Base-by-base conservation (phyloP, 1,140 invertebrate species). In the Ectropis grisescens region DNA sequence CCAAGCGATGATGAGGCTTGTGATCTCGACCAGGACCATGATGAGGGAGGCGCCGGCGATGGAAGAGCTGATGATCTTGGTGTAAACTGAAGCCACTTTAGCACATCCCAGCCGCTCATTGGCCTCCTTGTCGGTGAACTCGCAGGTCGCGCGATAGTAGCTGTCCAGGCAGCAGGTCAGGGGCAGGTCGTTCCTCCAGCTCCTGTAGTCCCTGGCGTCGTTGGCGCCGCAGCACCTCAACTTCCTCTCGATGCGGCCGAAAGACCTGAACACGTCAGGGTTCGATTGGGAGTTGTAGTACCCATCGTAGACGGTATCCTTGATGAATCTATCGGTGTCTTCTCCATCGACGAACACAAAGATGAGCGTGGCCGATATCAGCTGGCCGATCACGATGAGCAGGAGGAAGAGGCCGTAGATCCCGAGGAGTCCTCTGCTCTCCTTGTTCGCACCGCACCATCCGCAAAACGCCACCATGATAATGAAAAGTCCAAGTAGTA, bases 71-170 rank as follows among this genome's bases (percentile, higher is more conserved):
- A 81, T 81, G 33, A 81, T 81, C 41, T 78, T 78, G 1, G 76
- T 72, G 41, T 81, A 81, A 11, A 76, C 76, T 22, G 76, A 55
- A 3, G 76, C 76, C 11, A 81, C 76, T 53, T 78, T 78, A 35
- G 71, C 72, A 59, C 72, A 81, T 16, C 76, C 76, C 9, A 78
- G 43, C 49, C 76, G 58, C 29, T 81, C 76, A 29, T 81, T 81
- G 0, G 76, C 76, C 46, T 81, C 76, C 35, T 81, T 81, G 30
- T 81, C 72, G 0, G 76, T 81, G 42, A 81, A 78, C 12, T 81
- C 76, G 16, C 76, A 81, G 4, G 61, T 64, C 0, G 72, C 62
- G 19, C 69, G 42, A 38, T 76, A 74, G 36, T 76, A 74, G 27
- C 71, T 74, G 26, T 78, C 71, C 33, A 43, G 32, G 32, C 76